phyloP scores from a whole-genome alignment of 2,113 vertebrate species.

The Albula glossodonta region DNA sequence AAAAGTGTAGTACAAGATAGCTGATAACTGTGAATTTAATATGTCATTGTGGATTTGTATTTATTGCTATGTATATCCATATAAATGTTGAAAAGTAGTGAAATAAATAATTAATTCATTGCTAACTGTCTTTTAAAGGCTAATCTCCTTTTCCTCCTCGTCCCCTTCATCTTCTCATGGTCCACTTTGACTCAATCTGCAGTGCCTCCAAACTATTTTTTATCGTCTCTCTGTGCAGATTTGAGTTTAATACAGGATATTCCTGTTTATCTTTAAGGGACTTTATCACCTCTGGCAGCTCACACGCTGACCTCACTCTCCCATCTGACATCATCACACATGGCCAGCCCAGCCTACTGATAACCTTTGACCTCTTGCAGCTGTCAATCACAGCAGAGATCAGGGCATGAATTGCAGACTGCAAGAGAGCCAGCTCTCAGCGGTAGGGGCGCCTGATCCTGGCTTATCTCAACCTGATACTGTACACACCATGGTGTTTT shows the following conservation, averaged over 20 bases:
- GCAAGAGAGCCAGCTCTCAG: slow-evolving; percentile 2
- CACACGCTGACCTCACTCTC: slow-evolving; percentile 65
- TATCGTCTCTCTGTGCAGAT: not conserved
- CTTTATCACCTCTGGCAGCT: slow-evolving; percentile 62
- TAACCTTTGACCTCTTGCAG: slow-evolving; percentile 62
- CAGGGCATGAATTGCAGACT: slow-evolving; percentile 22
- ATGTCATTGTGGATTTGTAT: not conserved
- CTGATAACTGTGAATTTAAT: not conserved
- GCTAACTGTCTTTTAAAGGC: too few species aligned
- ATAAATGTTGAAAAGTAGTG: not conserved
- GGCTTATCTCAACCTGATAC: not conserved
- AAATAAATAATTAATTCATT: not conserved
- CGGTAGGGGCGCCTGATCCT: not conserved
- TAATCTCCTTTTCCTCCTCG: too few species aligned
- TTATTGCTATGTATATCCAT: not conserved
- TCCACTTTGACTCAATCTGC: not conserved
- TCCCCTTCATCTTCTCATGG: not conserved
- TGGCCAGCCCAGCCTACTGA: slow-evolving; percentile 54
- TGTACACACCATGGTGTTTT: not conserved
- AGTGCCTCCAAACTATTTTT: not conserved
- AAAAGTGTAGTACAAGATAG: not conserved
- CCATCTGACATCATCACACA: slow-evolving; percentile 66
- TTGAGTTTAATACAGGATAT: not conserved
- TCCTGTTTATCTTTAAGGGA: slow-evolving; percentile 71
- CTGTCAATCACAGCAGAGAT: slow-evolving; percentile 47